phyloP scores from a whole-genome alignment of 2,113 vertebrate species.

The Grus americana region DNA sequence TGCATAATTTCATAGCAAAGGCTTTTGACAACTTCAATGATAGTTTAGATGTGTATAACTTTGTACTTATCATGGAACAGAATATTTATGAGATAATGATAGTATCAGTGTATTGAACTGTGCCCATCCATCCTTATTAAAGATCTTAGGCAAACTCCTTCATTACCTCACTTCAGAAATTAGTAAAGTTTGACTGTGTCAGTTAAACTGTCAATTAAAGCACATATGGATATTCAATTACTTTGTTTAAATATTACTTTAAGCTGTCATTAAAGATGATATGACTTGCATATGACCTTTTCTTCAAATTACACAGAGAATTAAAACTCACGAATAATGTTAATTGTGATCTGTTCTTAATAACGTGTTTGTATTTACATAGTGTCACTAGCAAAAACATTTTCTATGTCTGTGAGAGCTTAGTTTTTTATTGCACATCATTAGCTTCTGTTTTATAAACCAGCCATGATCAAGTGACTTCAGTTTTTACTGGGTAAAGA shows the following conservation, averaged over 20 bases:
- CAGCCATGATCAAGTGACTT: not conserved
- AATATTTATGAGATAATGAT: conserved; percentile 8
- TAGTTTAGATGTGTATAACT: not conserved
- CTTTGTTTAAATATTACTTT: conserved; percentile 33
- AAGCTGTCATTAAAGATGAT: conserved; percentile 26
- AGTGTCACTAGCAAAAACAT: not conserved
- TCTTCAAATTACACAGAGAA: conserved; percentile 24
- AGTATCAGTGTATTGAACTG: not conserved
- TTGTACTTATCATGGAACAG: not conserved
- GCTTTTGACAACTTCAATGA: conserved; percentile 26
- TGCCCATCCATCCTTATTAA: conserved; percentile 7
- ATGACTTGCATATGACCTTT: conserved; percentile 24
- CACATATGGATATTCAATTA: conserved; percentile 31
- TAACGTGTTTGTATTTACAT: not conserved
- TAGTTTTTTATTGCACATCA: not conserved
- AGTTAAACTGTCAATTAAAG: conserved; percentile 47
- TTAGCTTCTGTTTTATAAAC: not conserved
- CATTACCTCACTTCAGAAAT: conserved; percentile 17
- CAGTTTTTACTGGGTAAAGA: not conserved
- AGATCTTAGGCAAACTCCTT: not conserved
- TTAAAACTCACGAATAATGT: conserved; percentile 39
- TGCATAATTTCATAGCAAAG: not conserved
- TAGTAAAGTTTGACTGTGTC: not conserved
- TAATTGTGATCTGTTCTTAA: conserved; percentile 35
- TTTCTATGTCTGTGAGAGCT: not conserved